Conservation (phyloP, 2,888 invertebrate species). For the Trissolcus japonicus region DNA sequence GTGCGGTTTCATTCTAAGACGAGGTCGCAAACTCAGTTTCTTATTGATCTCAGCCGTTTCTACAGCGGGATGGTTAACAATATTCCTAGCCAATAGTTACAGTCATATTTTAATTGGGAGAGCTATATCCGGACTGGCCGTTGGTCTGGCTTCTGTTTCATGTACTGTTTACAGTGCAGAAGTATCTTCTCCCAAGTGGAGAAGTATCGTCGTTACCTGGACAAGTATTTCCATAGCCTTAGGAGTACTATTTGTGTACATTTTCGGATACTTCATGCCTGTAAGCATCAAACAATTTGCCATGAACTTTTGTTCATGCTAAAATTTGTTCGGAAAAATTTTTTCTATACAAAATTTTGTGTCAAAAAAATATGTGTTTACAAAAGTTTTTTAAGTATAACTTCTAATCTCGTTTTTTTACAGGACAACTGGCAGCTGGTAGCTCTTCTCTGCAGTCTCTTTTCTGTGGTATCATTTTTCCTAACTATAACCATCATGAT, state of each 20-base stretch:
- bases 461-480: slow-evolving; percentile 75
- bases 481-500: slow-evolving; percentile 76
- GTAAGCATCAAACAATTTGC: slow-evolving; percentile 65
- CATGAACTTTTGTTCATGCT: not conserved
- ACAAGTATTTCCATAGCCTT: slow-evolving; percentile 77
- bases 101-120: slow-evolving; percentile 76
- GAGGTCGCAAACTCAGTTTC: slow-evolving; percentile 78
- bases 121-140: slow-evolving; percentile 77
- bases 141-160: slow-evolving; percentile 78
- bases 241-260: slow-evolving; percentile 78
- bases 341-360: not conserved
- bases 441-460: slow-evolving; percentile 74
- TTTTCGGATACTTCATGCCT: slow-evolving; percentile 77
- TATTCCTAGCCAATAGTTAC: slow-evolving; percentile 75
- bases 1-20: slow-evolving; percentile 78
- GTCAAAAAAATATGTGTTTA: too few relatives aligned
- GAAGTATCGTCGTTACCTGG: slow-evolving; percentile 79
- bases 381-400: too few relatives aligned
- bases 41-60: slow-evolving; percentile 77
- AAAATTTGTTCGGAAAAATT: not conserved
- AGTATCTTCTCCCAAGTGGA: slow-evolving; percentile 75
- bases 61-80: slow-evolving; percentile 78
- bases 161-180: slow-evolving; percentile 79
- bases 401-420: slow-evolving; percentile 26
- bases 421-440: slow-evolving; percentile 77